Evolutionary conservation across 2,888 invertebrate species (phyloP).

Genomic region (Polydrusus tereticollis): DNA sequence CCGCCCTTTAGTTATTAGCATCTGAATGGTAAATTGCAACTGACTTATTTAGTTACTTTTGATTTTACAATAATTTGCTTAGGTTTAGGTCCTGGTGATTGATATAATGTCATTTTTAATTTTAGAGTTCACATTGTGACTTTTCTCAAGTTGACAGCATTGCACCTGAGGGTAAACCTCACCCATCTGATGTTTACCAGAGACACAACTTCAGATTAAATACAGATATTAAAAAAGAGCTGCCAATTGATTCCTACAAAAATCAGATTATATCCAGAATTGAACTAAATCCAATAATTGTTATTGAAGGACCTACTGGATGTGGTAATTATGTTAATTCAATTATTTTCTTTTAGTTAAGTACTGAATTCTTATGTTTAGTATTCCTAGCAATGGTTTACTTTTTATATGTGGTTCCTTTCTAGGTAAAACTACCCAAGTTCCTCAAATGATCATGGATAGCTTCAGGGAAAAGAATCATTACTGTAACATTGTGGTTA

Average conservation of each 20-base stretch:
- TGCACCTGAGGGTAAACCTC: constrained; percentile 44
- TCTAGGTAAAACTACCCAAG: constrained; percentile 94
- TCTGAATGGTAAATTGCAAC: no score
- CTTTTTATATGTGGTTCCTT: not conserved
- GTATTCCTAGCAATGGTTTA: not conserved
- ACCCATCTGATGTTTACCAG: constrained; percentile 52
- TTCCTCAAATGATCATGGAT: constrained; percentile 94
- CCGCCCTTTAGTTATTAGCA: no score
- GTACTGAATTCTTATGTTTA: not conserved
- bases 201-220: constrained; percentile 55
- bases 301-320: constrained; percentile 74
- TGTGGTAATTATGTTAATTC: constrained; percentile 33
- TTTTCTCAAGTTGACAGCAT: constrained; percentile 52
- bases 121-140: constrained; percentile 37
- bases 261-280: constrained; percentile 78
- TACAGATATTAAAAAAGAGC: constrained; percentile 53
- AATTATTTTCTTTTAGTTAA: not conserved
- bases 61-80: no score
- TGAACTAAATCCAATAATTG: constrained; percentile 77
- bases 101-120: no score
- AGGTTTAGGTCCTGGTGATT: no score
- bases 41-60: no score
- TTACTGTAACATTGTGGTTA: constrained; percentile 90
- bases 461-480: constrained; percentile 73
- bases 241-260: constrained; percentile 58